Base-by-base conservation (phyloP, 2,888 invertebrate genomes). In the Leptopilina myrica region DNA sequence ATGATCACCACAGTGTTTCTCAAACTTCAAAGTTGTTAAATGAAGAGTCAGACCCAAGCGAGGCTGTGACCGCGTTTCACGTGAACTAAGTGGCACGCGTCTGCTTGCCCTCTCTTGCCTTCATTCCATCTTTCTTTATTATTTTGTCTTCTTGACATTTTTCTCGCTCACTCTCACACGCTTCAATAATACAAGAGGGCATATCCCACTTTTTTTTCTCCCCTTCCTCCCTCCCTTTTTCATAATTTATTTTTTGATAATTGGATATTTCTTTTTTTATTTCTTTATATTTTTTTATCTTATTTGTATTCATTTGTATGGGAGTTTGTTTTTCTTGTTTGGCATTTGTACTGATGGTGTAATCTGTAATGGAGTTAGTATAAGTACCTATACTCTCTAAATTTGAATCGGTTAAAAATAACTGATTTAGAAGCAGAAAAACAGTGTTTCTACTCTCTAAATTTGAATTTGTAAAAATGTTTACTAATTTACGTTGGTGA, bases 21-120 rank as follows among this genome's bases (percentile, higher is more conserved):
- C 81, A 82, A 83, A 84, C 83, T 84, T 78, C 78, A 77, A 56
- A 69, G 78, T 80, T 82, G 78, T 78, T 80, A 79, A 81, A 82
- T 82, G 83, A 79, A 80, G 81, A 81, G 81, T 81, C 81, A 88
- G 89, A 90, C 89, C 89, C 88, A 69, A 89, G 88, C 91, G 91
- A 90, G 91, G 91, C 91, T 91, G 88, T 90, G 91, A 91, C 91
- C 91, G 91, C 91, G 91, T 91, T 91, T 91, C 89, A 88, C 87
- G 88, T 85, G 86, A 87, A 88, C 83, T 87, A 91, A 91, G 91
- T 91, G 91, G 91, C 90, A 91, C 91, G 91, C 90, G 82, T 81
- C 84, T 82, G 81, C 81, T 78, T 81, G 79, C 81, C 81, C 83
- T 75, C 78, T 78, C 77, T 67, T 77, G 40, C 77, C 73, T 56